These are phyloP conservation scores for Equus przewalskii DNA, from an alignment of 2,113 vertebrate genomes.

Conservation along the genomic window DNA sequence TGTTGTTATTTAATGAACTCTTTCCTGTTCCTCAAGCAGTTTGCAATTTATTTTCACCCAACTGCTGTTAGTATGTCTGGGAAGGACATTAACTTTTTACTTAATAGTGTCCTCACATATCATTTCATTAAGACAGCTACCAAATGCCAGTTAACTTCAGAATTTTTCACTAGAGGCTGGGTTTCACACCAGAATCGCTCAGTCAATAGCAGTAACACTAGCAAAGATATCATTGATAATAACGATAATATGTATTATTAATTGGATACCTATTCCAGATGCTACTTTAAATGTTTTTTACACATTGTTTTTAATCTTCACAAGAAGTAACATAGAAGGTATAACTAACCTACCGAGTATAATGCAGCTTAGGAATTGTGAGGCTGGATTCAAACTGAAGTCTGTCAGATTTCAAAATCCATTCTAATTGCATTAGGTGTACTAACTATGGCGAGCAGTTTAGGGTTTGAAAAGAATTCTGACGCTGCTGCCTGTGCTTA, in stretches of 20 bases:
- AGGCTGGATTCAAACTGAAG: background rate
- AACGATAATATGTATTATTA: background rate
- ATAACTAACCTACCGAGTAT: background rate
- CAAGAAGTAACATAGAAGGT: background rate
- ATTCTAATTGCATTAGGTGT: background rate
- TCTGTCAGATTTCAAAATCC: background rate
- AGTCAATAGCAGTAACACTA: background rate
- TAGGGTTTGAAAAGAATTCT: background rate
- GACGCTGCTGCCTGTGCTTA: rapidly evolving
- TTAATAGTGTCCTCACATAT: background rate
- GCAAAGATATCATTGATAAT: background rate
- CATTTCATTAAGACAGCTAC: background rate
- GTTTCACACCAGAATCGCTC: background rate
- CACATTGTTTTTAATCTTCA: background rate
- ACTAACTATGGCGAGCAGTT: background rate
- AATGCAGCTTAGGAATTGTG: background rate
- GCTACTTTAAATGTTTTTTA: background rate
- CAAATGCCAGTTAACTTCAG: background rate
- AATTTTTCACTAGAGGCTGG: background rate
- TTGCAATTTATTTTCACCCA: background rate
- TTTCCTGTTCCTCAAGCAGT: background rate
- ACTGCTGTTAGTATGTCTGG: background rate
- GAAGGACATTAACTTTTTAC: background rate
- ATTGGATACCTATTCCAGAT: background rate
- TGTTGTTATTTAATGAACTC: background rate